Evolutionary conservation across 2,888 invertebrate species (phyloP).

Genomic region (Parochlus steinenii): DNA sequence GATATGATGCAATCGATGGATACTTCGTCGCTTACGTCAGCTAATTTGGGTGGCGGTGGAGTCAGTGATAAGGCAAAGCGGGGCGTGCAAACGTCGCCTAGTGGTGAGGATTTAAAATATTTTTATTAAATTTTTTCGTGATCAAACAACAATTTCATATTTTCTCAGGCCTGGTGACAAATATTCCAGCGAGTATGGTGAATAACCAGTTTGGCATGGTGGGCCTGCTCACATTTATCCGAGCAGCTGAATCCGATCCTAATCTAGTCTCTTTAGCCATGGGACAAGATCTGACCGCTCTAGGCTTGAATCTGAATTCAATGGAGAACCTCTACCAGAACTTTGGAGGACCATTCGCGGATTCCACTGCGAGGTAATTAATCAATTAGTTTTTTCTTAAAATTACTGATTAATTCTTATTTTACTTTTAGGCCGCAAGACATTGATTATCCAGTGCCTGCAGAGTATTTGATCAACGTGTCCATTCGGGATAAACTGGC

Average conservation of each 20-base stretch:
- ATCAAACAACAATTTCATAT: conserved; percentile 4
- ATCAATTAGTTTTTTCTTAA: too few species aligned
- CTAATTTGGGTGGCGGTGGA: conserved; percentile 10
- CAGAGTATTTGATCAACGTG: conserved; percentile 96
- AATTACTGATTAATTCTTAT: too few species aligned
- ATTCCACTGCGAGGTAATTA: conserved; percentile 76
- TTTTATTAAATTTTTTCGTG: conserved; percentile 11
- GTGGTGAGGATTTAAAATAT: conserved; percentile 41
- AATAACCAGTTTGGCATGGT: conserved; percentile 99
- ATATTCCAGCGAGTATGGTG: conserved; percentile 97
- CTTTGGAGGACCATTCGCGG: conserved; percentile 98
- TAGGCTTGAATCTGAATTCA: conserved; percentile 96
- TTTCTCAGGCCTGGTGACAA: conserved; percentile 76
- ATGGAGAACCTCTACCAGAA: conserved; percentile 96
- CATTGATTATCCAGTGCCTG: conserved; percentile 95
- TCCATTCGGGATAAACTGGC: conserved; percentile 92
- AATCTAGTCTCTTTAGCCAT: conserved; percentile 91
- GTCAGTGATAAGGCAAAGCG: conserved; percentile 40
- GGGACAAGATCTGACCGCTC: conserved; percentile 93
- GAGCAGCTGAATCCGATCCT: conserved; percentile 94
- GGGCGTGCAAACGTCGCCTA: conserved; percentile 90
- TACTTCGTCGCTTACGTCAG: conserved; percentile 15
- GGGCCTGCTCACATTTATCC: conserved; percentile 92
- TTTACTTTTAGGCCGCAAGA: conserved; percentile 70
- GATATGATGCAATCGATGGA: conserved; percentile 16